phyloP scores from a whole-genome alignment of 2,113 vertebrate species.

The Circaetus cinerascens region DNA sequence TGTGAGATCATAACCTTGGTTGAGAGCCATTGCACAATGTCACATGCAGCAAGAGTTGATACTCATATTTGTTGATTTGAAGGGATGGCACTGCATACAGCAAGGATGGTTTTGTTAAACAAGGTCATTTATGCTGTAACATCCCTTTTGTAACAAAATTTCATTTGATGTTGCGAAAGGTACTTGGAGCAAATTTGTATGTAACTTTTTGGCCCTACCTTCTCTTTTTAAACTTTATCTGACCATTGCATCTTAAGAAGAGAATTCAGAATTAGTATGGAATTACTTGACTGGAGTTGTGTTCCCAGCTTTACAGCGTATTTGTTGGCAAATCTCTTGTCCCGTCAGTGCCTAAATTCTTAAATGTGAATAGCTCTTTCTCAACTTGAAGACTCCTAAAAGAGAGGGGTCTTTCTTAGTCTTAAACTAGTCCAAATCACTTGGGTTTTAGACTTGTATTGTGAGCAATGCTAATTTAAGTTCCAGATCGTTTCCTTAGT shows the following conservation, averaged over 20 bases:
- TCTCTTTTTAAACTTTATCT: background rate
- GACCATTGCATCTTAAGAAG: background rate
- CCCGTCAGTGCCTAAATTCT: slow-evolving; percentile 10
- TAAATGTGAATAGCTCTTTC: slow-evolving; percentile 36
- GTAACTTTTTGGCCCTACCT: background rate
- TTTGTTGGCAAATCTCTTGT: slow-evolving; percentile 23
- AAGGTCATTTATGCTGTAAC: background rate
- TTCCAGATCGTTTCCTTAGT: slow-evolving; percentile 44
- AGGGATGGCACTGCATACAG: background rate
- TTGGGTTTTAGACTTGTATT: slow-evolving; percentile 2
- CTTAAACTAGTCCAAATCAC: background rate
- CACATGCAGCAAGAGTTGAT: background rate
- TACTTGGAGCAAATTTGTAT: background rate
- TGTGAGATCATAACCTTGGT: background rate
- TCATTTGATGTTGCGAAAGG: background rate
- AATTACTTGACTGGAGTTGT: background rate
- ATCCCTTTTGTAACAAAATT: background rate
- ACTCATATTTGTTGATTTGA: background rate
- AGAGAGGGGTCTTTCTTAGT: background rate
- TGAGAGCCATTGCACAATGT: background rate
- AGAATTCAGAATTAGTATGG: background rate
- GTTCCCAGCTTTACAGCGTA: background rate
- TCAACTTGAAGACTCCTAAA: background rate
- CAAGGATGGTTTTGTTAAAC: background rate
- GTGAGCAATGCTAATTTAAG: slow-evolving; percentile 39